Conservation (phyloP, 2,888 invertebrate genomes). For the Drosophila imparisetae region DNA sequence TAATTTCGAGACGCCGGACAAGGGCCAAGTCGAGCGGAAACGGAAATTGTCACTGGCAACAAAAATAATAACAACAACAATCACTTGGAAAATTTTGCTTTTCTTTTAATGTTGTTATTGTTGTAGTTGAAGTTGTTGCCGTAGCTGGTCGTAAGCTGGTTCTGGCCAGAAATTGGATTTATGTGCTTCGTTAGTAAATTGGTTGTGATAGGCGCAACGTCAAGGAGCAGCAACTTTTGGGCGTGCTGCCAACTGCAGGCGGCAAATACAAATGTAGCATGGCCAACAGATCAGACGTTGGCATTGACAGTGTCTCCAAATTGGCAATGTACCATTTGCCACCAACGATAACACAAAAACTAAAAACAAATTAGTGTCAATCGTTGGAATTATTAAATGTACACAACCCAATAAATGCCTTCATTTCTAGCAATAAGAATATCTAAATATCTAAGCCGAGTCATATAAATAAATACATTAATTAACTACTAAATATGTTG, state of each 20-base stretch:
- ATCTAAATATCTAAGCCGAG: not conserved
- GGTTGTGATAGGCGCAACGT: slow-evolving; percentile 76
- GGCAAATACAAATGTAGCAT: not conserved
- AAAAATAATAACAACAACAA: slow-evolving; percentile 21
- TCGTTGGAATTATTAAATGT: not conserved
- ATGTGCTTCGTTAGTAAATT: slow-evolving; percentile 81
- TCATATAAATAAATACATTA: not conserved
- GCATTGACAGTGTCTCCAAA: slow-evolving; percentile 34
- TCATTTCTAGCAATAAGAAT: not conserved
- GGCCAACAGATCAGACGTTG: slow-evolving; percentile 22
- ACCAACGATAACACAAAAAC: not conserved
- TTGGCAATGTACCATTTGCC: slow-evolving; percentile 9
- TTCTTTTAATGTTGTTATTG: slow-evolving; percentile 27
- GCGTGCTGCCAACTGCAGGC: slow-evolving; percentile 53
- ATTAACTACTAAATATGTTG: not conserved
- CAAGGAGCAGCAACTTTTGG: slow-evolving; percentile 49
- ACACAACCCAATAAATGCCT: not conserved
- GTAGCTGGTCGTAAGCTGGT: slow-evolving; percentile 42
- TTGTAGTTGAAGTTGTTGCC: slow-evolving; percentile 34
- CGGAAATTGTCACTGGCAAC: slow-evolving; percentile 68
- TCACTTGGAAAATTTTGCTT: slow-evolving; percentile 16
- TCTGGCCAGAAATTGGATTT: slow-evolving; percentile 76
- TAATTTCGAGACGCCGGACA: slow-evolving; percentile 52
- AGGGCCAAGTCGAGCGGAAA: slow-evolving; percentile 64
- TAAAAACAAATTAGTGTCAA: not conserved